Evolutionary conservation across 2,888 invertebrate species (phyloP).

Genomic region (Apodemia duryi): DNA sequence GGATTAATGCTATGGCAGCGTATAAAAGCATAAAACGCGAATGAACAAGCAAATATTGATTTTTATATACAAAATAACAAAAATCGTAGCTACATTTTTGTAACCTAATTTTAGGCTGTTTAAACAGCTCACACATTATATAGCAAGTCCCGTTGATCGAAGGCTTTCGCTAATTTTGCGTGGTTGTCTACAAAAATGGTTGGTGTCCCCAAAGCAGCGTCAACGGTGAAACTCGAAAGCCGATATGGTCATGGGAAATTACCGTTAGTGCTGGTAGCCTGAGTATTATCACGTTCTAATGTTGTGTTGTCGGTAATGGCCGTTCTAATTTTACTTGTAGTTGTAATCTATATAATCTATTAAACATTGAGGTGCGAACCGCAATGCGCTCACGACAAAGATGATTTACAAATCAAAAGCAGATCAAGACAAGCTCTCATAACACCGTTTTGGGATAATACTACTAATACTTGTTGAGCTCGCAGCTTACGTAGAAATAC

Average conservation of each 20-base stretch:
- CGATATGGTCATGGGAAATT: slow-evolving; percentile 28
- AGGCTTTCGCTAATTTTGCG: slow-evolving; percentile 5
- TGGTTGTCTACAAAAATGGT: slow-evolving; percentile 27
- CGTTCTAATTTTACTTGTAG: slow-evolving; percentile 5
- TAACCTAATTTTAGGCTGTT: no score
- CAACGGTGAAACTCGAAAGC: slow-evolving; percentile 25
- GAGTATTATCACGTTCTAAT: slow-evolving; percentile 8
- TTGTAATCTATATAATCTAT: not conserved
- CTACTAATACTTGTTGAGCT: no score
- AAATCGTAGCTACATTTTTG: no score
- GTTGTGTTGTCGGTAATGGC: not conserved
- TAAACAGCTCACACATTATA: no score
- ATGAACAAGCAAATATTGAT: no score
- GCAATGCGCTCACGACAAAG: not conserved
- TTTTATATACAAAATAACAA: no score
- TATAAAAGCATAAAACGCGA: no score
- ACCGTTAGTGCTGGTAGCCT: slow-evolving; percentile 27
- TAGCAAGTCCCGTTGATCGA: not conserved
- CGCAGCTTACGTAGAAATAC: no score
- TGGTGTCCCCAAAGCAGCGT: slow-evolving; percentile 29
- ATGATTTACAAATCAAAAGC: not conserved
- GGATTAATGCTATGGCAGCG: no score
- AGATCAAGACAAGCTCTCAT: not conserved
- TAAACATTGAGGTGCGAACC: not conserved
- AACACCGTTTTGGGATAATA: not conserved